phyloP scores from a whole-genome alignment of 2,113 vertebrate species.

The Cygnus atratus region DNA sequence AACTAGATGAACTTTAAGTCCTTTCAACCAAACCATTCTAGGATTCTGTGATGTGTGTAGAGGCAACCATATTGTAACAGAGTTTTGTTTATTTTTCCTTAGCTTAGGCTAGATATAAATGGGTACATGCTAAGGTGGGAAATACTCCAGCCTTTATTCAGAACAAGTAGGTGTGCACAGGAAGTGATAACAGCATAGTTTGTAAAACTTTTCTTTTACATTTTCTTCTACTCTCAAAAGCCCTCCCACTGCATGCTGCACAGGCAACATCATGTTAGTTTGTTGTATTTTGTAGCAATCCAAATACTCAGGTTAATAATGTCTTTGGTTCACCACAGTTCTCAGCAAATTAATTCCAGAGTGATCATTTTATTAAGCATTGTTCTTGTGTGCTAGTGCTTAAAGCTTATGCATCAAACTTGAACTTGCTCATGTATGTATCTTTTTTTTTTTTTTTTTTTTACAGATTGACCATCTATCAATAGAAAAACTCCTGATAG shows the following conservation, averaged over 20 bases:
- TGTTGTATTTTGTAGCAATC: neutral
- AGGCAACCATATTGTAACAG: neutral
- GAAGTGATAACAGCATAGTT: neutral
- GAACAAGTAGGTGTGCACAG: neutral
- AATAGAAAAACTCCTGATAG: conserved; percentile 97
- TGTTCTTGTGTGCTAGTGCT: neutral
- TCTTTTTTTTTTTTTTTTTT: conserved; percentile 10
- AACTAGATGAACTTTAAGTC: neutral
- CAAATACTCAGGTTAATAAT: neutral
- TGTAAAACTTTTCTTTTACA: neutral
- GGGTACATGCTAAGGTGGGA: neutral
- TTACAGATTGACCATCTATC: conserved; percentile 95
- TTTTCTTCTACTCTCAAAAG: neutral
- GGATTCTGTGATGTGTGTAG: neutral
- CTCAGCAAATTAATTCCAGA: neutral
- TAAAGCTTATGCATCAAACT: neutral
- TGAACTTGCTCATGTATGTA: neutral
- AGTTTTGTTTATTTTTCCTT: neutral
- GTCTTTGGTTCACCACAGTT: neutral
- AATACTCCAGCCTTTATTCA: neutral
- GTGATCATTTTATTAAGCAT: neutral
- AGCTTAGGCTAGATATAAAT: neutral
- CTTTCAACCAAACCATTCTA: neutral
- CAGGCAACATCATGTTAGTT: neutral
- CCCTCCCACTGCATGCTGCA: neutral